phyloP scores from a whole-genome alignment of 1,140 invertebrate species.

The Asobara japonica region DNA sequence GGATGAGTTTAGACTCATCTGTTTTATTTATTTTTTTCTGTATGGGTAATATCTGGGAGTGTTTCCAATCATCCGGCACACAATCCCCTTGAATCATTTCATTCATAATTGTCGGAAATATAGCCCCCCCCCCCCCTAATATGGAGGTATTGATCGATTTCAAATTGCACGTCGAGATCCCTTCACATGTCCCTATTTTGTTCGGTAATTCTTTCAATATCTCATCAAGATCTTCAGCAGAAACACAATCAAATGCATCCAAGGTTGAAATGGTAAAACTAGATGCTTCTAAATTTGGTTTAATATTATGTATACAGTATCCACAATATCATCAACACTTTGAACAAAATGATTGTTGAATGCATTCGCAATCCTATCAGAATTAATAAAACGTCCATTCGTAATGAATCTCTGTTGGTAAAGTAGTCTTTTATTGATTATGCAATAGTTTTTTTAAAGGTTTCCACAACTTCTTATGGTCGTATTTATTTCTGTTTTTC shows the following conservation, averaged over 20 bases:
- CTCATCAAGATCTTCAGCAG: neutral
- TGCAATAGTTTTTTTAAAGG: conserved; percentile 13
- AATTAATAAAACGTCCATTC: neutral
- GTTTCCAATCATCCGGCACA: conserved; percentile 37
- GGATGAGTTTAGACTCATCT: too few relatives aligned
- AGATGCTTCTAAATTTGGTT: neutral
- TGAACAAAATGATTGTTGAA: conserved; percentile 18
- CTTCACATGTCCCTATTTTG: neutral
- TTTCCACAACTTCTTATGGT: neutral
- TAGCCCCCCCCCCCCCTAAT: too few relatives aligned
- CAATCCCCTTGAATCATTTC: conserved; percentile 8
- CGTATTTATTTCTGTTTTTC: conserved; percentile 2
- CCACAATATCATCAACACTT: neutral
- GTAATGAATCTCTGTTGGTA: neutral
- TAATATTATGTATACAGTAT: neutral
- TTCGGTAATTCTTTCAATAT: neutral
- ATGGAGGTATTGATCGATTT: neutral
- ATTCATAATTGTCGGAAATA: conserved; percentile 24
- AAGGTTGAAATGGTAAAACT: neutral
- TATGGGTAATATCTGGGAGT: conserved; percentile 33
- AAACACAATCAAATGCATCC: neutral
- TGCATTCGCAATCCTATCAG: neutral
- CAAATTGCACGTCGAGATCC: neutral
- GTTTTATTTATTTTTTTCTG: conserved; percentile 36
- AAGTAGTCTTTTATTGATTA: neutral